A percentile compares a stretch with the other conserved stretches of the same genome.
phyloP scores from a whole-genome alignment of 2,797 vertebrate species.

The Sebastolobus altivelis region DNA sequence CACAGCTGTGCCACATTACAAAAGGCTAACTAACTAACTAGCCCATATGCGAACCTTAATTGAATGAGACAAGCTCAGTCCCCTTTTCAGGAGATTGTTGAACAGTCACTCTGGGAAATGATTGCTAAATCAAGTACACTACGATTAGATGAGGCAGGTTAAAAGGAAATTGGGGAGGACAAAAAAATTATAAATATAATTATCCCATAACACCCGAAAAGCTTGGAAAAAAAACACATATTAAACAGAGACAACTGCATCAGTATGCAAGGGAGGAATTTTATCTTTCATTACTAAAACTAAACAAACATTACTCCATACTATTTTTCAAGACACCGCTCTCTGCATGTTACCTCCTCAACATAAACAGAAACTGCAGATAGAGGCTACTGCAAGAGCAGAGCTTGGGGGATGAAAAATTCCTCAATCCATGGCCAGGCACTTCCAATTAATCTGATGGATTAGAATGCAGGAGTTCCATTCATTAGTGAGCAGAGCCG shows the following conservation, averaged over 20 bases:
- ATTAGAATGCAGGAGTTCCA: constrained; percentile 75
- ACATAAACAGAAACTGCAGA: constrained; percentile 66
- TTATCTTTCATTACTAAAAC: constrained; percentile 15
- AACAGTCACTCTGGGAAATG: neutral
- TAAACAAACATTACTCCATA: constrained; percentile 7
- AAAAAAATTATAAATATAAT: neutral
- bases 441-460: constrained; percentile 86
- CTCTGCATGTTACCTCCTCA: constrained; percentile 41
- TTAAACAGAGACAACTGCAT: neutral
- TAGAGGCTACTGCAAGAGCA: constrained; percentile 42
- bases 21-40: constrained; percentile 12
- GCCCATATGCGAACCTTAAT: neutral
- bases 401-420: constrained; percentile 70
- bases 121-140: constrained; percentile 20
- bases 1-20: constrained; percentile 7
- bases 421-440: constrained; percentile 70
- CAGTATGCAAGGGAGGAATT: neutral
- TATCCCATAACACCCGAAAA: neutral
- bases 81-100: neutral
- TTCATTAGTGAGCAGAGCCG: constrained; percentile 73
- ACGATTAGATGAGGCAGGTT: neutral
- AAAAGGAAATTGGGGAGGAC: neutral
- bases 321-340: constrained; percentile 15
- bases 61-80: constrained; percentile 2
- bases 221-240: neutral